These are phyloP conservation scores for Poeciliopsis retropinna DNA, from an alignment of 2,113 vertebrate genomes.

Conservation along the genomic window DNA sequence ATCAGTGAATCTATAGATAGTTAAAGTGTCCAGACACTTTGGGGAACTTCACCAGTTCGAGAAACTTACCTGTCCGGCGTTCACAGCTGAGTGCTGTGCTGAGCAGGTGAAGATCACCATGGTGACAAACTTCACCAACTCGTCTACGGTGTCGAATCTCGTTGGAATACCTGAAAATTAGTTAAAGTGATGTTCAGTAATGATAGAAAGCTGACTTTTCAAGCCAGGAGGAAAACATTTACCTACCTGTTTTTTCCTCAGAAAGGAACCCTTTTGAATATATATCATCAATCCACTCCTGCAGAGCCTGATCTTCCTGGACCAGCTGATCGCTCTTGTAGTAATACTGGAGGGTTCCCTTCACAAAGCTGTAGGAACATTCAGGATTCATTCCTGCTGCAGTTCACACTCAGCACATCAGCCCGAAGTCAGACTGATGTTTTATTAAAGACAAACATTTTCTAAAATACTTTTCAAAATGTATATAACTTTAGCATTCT, in stretches of 20 bases:
- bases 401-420: background rate
- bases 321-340: background rate
- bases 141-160: conserved; percentile 13
- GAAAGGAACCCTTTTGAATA: background rate
- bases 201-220: background rate
- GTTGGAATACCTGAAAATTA: conserved; percentile 55
- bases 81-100: conserved; percentile 61
- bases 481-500: no score
- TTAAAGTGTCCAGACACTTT: no score
- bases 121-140: conserved; percentile 68
- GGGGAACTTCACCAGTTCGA: background rate
- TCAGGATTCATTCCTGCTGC: no score
- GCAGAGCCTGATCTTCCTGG: background rate
- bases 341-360: background rate
- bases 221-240: background rate
- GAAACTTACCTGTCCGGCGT: conserved; percentile 61
- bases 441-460: no score
- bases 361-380: background rate
- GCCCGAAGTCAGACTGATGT: no score
- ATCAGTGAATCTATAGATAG: no score
- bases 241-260: background rate
- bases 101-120: conserved; percentile 72
- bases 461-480: no score
- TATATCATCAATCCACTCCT: background rate
- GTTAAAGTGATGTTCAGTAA: background rate